Evolutionary conservation across 1,140 invertebrate genomes (phyloP).

Genomic region (Magallana gigas): DNA sequence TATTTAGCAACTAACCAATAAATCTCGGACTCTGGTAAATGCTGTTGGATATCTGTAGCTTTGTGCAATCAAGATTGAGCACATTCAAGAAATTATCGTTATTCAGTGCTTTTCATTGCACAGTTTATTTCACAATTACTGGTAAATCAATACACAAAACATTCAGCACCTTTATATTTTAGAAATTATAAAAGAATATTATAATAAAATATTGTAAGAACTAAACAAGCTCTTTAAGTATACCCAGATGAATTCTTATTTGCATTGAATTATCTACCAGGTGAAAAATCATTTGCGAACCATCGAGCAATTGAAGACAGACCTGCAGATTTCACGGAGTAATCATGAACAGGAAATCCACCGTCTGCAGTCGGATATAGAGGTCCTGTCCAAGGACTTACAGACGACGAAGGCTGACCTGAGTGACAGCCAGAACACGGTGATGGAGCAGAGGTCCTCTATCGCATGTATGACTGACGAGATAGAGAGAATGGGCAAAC

Average conservation of each 20-base stretch:
- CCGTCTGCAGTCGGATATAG: conserved; percentile 73
- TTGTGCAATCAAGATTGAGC: no score
- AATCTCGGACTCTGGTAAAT: background rate
- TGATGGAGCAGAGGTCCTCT: conserved; percentile 66
- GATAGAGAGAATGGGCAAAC: conserved; percentile 66
- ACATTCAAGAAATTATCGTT: no score
- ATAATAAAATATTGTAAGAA: background rate
- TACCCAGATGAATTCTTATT: background rate
- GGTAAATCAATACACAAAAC: conserved; percentile 4
- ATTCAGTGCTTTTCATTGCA: no score
- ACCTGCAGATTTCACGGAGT: conserved; percentile 67
- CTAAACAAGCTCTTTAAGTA: background rate
- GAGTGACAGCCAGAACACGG: conserved; percentile 63
- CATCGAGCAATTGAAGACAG: conserved; percentile 76
- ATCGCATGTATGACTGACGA: conserved; percentile 71
- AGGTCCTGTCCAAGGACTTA: conserved; percentile 64
- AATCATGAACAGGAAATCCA: conserved; percentile 72
- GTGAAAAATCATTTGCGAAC: conserved; percentile 74
- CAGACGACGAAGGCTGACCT: conserved; percentile 64
- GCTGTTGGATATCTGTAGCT: no score
- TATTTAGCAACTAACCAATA: background rate
- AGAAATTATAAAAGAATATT: background rate
- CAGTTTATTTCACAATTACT: no score
- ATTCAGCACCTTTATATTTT: background rate
- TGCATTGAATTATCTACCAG: conserved; percentile 55